phyloP scores from a whole-genome alignment of 2,113 vertebrate species.

The Scalopus aquaticus region DNA sequence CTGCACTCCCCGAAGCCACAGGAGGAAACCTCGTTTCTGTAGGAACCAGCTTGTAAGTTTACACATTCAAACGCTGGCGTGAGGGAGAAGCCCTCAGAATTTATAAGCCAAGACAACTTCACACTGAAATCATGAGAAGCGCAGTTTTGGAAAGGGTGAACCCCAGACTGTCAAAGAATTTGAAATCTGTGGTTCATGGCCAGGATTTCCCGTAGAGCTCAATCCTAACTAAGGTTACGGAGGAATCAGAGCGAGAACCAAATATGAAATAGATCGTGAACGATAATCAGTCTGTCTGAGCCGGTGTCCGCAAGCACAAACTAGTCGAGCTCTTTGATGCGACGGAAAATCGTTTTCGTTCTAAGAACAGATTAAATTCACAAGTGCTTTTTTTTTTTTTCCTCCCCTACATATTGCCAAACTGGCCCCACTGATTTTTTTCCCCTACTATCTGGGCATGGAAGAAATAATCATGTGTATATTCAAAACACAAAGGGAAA shows the following conservation, averaged over 20 bases:
- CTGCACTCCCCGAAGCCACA: background rate
- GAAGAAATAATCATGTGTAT: background rate
- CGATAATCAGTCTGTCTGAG: background rate
- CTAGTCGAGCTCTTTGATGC: constrained; percentile 39
- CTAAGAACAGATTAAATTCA: constrained; percentile 60
- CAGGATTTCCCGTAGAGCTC: background rate
- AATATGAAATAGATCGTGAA: background rate
- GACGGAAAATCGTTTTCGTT: constrained; percentile 56
- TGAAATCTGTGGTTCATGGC: constrained; percentile 4
- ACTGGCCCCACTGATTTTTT: constrained; percentile 33
- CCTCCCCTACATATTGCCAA: background rate
- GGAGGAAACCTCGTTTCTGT: background rate
- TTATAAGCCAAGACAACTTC: background rate
- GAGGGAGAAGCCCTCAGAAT: background rate
- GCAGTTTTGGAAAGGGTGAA: background rate
- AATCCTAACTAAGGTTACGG: background rate
- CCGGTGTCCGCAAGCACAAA: background rate
- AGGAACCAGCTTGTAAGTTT: background rate
- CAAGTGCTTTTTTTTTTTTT: background rate
- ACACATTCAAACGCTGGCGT: background rate
- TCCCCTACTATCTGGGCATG: background rate
- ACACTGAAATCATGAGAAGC: background rate
- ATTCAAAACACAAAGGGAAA: constrained; percentile 40
- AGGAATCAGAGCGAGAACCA: background rate
- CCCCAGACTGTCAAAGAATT: background rate